phyloP scores from a whole-genome alignment of 2,797 vertebrate genomes.

The Mormyrus proboscirostris region DNA sequence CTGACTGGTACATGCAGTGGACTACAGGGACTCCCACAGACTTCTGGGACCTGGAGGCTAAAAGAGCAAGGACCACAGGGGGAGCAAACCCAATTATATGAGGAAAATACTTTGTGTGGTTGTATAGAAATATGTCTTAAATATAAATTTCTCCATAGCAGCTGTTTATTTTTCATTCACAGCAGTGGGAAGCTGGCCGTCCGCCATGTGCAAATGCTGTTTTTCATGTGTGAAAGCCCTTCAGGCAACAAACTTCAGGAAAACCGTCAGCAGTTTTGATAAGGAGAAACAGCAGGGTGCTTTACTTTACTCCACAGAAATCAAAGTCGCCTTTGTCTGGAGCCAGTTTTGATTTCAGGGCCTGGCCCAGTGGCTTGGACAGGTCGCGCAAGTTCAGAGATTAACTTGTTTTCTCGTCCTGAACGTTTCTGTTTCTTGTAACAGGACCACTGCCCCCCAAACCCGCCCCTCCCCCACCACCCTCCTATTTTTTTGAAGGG shows the following conservation, averaged over 20 bases:
- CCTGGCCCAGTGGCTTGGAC: slow-evolving; percentile 34
- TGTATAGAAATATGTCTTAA: slow-evolving; percentile 8
- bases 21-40: slow-evolving; percentile 8
- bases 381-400: slow-evolving; percentile 39
- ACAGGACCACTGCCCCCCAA: neutral
- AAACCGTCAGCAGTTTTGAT: slow-evolving; percentile 56
- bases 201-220: slow-evolving; percentile 31
- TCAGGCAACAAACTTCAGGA: slow-evolving; percentile 39
- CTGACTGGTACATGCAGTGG: neutral
- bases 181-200: slow-evolving; percentile 35
- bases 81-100: neutral
- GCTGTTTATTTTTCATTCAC: slow-evolving; percentile 43
- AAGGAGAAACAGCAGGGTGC: slow-evolving; percentile 51
- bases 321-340: slow-evolving; percentile 49
- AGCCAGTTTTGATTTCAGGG: slow-evolving; percentile 37
- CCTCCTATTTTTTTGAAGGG: neutral
- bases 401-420: slow-evolving; percentile 4
- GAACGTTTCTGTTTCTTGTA: neutral
- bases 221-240: slow-evolving; percentile 40
- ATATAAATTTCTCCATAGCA: slow-evolving; percentile 19
- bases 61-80: neutral
- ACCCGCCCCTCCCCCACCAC: neutral
- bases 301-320: slow-evolving; percentile 58
- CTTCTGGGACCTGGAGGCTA: slow-evolving; percentile 6
- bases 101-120: neutral